A percentile compares a stretch with the other conserved stretches of the same genome.
Conservation (phyloP, 2,797 vertebrate species). For the Rhabdomys pumilio region DNA sequence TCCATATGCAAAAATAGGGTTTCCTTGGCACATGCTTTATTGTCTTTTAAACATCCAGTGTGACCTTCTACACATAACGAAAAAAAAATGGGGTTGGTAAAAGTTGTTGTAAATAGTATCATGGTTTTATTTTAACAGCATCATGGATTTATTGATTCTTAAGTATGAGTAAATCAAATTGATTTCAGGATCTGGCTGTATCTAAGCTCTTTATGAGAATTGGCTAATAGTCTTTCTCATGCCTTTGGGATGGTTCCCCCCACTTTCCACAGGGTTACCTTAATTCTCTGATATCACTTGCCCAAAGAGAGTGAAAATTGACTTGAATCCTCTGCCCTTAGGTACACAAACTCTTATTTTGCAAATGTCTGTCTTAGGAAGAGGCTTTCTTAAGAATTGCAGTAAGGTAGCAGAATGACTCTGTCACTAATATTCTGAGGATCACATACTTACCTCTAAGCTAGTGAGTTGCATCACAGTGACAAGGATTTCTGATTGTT, state of each 20-base stretch:
- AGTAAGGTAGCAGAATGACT: neutral
- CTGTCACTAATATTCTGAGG: neutral
- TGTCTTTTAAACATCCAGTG: neutral
- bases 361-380: neutral
- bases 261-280: neutral
- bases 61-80: neutral
- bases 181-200: neutral
- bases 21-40: neutral
- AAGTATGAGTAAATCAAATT: neutral
- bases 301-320: neutral
- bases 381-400: neutral
- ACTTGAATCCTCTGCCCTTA: neutral
- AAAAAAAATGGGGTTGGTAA: neutral
- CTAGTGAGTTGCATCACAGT: neutral
- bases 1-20: neutral
- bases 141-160: neutral
- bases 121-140: neutral
- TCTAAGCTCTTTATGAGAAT: neutral
- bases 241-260: neutral
- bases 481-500: neutral
- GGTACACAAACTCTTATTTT: neutral
- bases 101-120: neutral
- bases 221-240: neutral
- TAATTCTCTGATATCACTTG: constrained; percentile 1
- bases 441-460: neutral